Base-by-base conservation (phyloP, 2,797 vertebrate genomes). In the Megaceryle alcyon region DNA sequence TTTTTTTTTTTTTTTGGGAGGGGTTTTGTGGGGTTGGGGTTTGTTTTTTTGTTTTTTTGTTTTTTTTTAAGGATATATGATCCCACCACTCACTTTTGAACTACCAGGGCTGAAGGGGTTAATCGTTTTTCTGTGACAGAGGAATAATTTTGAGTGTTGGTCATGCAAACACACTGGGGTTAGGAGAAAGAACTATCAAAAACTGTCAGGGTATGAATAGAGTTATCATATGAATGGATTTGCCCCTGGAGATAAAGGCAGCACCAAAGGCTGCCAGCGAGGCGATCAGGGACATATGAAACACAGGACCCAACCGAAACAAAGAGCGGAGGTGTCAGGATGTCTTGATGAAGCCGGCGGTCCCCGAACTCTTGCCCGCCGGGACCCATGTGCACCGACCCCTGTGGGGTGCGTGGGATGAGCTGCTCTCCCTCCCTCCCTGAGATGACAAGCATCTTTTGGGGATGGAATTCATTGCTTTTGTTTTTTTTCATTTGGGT, bases 221-320 rank as follows among this genome's bases (percentile, higher is more conserved):
- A 96, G 95, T 86, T 94, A 90, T 94, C 94, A 87, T 90, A 92
- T 90, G 92, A 97, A 96, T 89, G 88, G 93, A 63, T 70, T 79
- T 70, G 49, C 61, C 78, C 88, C 71, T 9, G 60, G 94, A 91
- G 85, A 95, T 85, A 80, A 89, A 92, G 84, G 89, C 78, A 85
- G 94, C 56, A 64, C 64, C 2, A 7, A 78, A 20, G 71, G 29
- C 83, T 83, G 86, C 56, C 88, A 44, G 92, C 1, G 6, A 87
- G 75, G 86, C 41, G 6, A 65, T 94, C 80, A 15, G 69, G 86
- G 91, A 73, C 4, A 3, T 8, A 35, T 0, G 4, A 18, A 82
- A 63, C 83, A 15, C 83, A 37, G 79, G 33, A 78, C 44, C 69
- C 0, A 6, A 8, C 3, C 5, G 3, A 88, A 73, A 96, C 94